Conservation (phyloP, 2,113 vertebrate genomes). For the Corythoichthys intestinalis region DNA sequence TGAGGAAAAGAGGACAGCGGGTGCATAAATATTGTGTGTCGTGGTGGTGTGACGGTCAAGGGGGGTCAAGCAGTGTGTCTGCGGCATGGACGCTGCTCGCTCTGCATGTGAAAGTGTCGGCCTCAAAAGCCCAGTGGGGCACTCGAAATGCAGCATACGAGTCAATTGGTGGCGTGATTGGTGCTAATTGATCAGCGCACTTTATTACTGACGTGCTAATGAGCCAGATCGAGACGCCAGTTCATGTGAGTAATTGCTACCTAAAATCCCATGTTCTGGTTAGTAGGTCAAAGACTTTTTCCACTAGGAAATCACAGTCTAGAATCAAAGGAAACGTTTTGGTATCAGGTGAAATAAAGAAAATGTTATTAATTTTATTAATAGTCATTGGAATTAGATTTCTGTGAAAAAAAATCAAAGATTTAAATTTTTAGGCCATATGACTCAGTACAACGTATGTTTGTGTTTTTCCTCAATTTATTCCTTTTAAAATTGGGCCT, state of each 20-base stretch:
- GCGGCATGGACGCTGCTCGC: not conserved
- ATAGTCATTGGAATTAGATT: too few species aligned
- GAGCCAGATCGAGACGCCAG: conserved; percentile 32
- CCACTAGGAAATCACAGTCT: not conserved
- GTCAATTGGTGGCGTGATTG: conserved; percentile 35
- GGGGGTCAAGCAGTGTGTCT: not conserved
- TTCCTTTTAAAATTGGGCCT: conserved; percentile 29
- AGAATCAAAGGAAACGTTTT: not conserved
- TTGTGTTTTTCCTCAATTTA: not conserved
- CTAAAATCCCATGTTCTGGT: too few species aligned
- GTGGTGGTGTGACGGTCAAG: not conserved
- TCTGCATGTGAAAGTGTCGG: conserved; percentile 49
- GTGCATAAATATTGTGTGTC: not conserved
- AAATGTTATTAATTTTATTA: too few species aligned
- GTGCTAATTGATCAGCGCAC: conserved; percentile 50
- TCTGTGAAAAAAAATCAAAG: conserved; percentile 1
- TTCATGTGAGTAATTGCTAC: too few species aligned
- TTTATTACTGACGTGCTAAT: conserved; percentile 57
- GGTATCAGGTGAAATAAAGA: not conserved
- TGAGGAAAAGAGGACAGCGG: not conserved
- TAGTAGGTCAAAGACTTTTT: not conserved
- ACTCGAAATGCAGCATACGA: conserved; percentile 7
- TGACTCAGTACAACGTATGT: not conserved
- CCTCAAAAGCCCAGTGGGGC: conserved; percentile 52
- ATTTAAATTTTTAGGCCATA: not conserved